A percentile compares a stretch with the other conserved stretches of the same genome.
These are phyloP conservation scores for Hyalella azteca DNA, from an alignment of 2,888 invertebrate genomes.

Conservation along the genomic window DNA sequence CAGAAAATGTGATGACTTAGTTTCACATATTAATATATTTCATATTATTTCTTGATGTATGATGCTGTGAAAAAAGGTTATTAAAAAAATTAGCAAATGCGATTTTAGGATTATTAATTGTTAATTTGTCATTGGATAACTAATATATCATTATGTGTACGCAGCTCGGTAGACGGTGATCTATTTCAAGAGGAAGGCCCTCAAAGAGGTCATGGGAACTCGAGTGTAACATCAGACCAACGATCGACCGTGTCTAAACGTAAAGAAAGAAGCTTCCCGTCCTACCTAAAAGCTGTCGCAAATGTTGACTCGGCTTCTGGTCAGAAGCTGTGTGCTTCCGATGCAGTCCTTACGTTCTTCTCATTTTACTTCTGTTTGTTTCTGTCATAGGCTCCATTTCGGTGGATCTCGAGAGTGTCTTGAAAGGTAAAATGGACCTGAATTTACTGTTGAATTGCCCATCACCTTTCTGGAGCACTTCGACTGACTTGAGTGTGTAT, in stretches of 20 bases:
- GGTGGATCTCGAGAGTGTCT: background rate
- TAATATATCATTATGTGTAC: too few relatives aligned
- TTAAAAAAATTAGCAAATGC: too few relatives aligned
- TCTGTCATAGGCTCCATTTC: constrained; percentile 15
- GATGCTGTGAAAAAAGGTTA: too few relatives aligned
- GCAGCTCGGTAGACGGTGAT: too few relatives aligned
- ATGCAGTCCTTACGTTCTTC: background rate
- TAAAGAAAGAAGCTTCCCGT: background rate
- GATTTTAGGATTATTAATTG: too few relatives aligned
- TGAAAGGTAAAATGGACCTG: background rate
- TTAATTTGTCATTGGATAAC: too few relatives aligned
- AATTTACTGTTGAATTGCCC: background rate
- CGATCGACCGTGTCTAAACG: background rate
- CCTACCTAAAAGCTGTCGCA: background rate
- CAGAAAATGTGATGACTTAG: too few relatives aligned
- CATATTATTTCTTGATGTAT: too few relatives aligned
- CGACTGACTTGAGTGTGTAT: too few relatives aligned
- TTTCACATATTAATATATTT: too few relatives aligned
- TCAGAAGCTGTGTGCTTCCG: background rate
- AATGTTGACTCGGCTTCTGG: constrained; percentile 17
- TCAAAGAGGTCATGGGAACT: too few relatives aligned
- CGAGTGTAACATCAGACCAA: background rate
- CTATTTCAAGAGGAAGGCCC: too few relatives aligned
- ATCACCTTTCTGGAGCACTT: background rate
- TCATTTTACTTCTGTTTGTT: background rate